phyloP scores from a whole-genome alignment of 2,113 vertebrate species.

The Nothocercus julius region DNA sequence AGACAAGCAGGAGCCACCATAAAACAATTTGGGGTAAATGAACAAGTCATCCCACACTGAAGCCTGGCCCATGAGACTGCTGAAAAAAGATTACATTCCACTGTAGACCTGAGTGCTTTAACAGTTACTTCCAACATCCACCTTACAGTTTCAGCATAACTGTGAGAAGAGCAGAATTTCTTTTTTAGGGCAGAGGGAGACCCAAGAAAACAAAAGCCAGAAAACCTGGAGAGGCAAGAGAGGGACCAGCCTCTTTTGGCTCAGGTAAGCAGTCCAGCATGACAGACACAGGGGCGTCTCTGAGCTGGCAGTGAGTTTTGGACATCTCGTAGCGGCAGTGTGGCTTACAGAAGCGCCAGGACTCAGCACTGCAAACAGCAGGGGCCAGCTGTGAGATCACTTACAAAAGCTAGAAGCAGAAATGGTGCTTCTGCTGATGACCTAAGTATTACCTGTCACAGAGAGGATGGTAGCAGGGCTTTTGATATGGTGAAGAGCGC shows the following conservation, averaged over 20 bases:
- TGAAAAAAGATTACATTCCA: not conserved
- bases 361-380: not conserved
- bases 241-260: not conserved
- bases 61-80: accelerated
- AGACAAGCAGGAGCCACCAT: not conserved
- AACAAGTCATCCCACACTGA: not conserved
- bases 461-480: accelerated
- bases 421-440: not conserved
- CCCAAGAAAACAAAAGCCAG: not conserved
- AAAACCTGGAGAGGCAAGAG: not conserved
- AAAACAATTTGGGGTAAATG: not conserved
- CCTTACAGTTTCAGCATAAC: not conserved
- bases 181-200: not conserved
- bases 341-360: not conserved
- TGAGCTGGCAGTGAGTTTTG: not conserved
- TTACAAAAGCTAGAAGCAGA: not conserved
- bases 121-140: not conserved
- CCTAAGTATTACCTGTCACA: not conserved
- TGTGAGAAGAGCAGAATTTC: not conserved
- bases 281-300: not conserved
- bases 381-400: not conserved
- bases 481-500: not conserved
- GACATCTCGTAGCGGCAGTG: not conserved
- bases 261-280: not conserved
- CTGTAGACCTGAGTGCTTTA: not conserved